A percentile compares a stretch with the other conserved stretches of the same genome.
phyloP scores from a whole-genome alignment of 2,113 vertebrate genomes.

The Macquaria australasica region DNA sequence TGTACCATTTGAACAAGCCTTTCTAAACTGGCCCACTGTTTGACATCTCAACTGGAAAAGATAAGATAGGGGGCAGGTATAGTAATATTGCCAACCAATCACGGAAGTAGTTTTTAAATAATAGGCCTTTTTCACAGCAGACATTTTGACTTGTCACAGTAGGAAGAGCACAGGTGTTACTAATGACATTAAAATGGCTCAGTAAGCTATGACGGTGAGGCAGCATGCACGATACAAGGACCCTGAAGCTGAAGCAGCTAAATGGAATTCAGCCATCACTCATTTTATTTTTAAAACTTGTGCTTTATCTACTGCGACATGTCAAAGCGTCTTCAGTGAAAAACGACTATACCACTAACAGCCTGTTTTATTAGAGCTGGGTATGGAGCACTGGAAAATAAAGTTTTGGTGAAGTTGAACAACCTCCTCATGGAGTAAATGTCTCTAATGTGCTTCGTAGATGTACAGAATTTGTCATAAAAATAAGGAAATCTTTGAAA shows the following conservation, averaged over 20 bases:
- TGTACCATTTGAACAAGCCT: not conserved
- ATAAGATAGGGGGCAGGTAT: not conserved
- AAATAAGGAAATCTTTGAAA: not conserved
- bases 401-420: not conserved
- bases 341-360: not conserved
- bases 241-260: no score
- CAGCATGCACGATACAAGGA: no score
- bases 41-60: conserved; percentile 1
- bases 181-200: no score
- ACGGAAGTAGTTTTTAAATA: not conserved
- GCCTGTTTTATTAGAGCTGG: not conserved
- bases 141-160: no score
- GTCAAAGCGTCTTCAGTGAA: not conserved
- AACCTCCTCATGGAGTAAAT: not conserved
- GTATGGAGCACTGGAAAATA: not conserved
- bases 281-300: not conserved
- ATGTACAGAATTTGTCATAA: not conserved
- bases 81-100: not conserved
- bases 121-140: not conserved
- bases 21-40: not conserved
- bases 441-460: not conserved
- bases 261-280: not conserved
- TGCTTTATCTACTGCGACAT: not conserved
- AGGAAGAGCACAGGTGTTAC: no score
- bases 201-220: no score